Conservation (phyloP, 2,888 invertebrate species). For the Lycocerus yunnanus region DNA sequence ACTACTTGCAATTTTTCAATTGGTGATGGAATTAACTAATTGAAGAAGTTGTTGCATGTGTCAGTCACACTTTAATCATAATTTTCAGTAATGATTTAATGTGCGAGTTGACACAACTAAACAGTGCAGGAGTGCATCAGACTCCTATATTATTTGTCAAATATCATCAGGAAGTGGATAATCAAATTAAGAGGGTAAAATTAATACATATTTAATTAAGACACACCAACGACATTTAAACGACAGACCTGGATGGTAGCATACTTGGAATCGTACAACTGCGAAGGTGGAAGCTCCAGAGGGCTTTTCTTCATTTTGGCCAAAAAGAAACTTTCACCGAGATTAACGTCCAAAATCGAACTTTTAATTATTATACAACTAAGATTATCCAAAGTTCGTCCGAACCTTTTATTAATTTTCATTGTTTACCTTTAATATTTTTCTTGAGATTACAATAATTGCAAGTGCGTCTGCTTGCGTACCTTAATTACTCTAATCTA, state of each 20-base stretch:
- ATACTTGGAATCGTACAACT: slow-evolving; percentile 36
- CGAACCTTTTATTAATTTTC: slow-evolving; percentile 18
- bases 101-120: background rate
- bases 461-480: slow-evolving; percentile 7
- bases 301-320: slow-evolving; percentile 8
- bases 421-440: slow-evolving; percentile 16
- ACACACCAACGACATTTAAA: slow-evolving; percentile 1
- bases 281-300: slow-evolving; percentile 30
- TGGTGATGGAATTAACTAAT: slow-evolving; percentile 27
- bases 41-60: slow-evolving; percentile 30
- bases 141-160: background rate
- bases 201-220: background rate
- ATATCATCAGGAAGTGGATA: background rate
- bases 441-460: slow-evolving; percentile 10
- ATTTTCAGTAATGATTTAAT: slow-evolving; percentile 24
- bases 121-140: background rate
- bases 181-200: background rate
- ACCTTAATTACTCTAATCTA: slow-evolving; percentile 12
- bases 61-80: slow-evolving; percentile 34
- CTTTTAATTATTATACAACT: background rate
- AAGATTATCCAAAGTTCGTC: background rate
- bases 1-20: slow-evolving; percentile 34
- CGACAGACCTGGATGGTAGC: slow-evolving; percentile 33
- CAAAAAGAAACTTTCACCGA: background rate
- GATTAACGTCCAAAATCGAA: background rate